Percentiles rank a stretch among this genome's conserved stretches.
phyloP scores from a whole-genome alignment of 2,113 vertebrate genomes.

The Nymphicus hollandicus region DNA sequence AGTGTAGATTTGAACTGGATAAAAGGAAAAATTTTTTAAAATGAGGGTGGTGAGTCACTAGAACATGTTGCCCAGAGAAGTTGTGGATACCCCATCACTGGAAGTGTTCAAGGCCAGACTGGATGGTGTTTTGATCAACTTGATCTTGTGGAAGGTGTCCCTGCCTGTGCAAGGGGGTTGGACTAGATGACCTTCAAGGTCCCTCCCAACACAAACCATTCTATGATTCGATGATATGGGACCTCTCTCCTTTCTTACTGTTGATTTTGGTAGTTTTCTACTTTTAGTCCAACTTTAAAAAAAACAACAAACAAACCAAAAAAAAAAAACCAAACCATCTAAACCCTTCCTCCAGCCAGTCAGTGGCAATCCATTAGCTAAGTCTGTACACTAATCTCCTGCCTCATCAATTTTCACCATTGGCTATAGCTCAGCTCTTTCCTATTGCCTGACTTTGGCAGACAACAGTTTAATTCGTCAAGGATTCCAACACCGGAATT shows the following conservation, averaged over 20 bases:
- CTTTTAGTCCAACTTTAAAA: not conserved
- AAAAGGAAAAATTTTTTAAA: not conserved
- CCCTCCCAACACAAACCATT: not conserved
- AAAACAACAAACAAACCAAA: not conserved
- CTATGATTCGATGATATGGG: not conserved
- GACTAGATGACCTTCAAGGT: not conserved
- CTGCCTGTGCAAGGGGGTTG: accelerated
- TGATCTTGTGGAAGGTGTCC: not conserved
- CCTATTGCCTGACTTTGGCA: not conserved
- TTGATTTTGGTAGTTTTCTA: not conserved
- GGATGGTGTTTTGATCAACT: not conserved
- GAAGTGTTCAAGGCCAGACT: not conserved
- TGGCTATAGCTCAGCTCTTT: not conserved
- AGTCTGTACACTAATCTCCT: not conserved
- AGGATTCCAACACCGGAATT: not conserved
- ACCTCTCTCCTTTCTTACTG: not conserved
- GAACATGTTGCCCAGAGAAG: not conserved
- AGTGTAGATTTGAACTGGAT: not conserved
- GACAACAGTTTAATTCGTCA: not conserved
- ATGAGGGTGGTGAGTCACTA: not conserved
- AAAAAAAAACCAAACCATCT: not conserved
- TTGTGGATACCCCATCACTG: not conserved
- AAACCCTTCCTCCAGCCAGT: not conserved
- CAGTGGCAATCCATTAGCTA: not conserved
- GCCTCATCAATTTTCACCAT: not conserved